phyloP scores from a whole-genome alignment of 2,888 invertebrate genomes.

The Sipunculus nudus region DNA sequence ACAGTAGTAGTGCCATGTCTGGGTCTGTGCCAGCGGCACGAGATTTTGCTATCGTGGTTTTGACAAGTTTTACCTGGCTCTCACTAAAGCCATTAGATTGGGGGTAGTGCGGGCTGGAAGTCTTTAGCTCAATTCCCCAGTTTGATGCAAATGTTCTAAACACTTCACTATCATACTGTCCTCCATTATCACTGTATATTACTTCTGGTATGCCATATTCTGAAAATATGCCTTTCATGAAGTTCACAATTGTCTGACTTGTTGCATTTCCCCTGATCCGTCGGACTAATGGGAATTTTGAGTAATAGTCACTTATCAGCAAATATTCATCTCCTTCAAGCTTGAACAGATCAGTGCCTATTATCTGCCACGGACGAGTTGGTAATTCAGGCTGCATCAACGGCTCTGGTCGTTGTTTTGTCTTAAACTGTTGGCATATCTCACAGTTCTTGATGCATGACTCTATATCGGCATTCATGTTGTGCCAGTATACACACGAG shows the following conservation, averaged over 20 bases:
- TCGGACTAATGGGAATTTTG: background rate
- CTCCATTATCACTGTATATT: constrained; percentile 4
- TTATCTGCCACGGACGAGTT: constrained; percentile 15
- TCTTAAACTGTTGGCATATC: constrained; percentile 16
- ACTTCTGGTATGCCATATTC: constrained; percentile 3
- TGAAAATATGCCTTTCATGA: constrained; percentile 6
- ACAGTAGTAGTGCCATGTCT: too few species aligned
- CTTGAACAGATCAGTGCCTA: constrained; percentile 27
- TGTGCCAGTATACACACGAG: constrained; percentile 23
- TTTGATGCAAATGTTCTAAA: too few species aligned
- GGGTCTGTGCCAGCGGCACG: too few species aligned
- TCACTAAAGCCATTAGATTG: constrained; percentile 2
- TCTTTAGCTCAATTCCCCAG: too few species aligned
- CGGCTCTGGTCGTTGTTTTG: constrained; percentile 14
- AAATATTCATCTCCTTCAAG: constrained; percentile 3
- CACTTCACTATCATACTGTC: background rate
- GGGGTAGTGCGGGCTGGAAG: too few species aligned
- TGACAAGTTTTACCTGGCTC: too few species aligned
- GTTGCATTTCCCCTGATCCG: background rate
- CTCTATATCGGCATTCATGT: constrained; percentile 29
- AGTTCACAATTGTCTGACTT: background rate
- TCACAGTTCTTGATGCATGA: background rate
- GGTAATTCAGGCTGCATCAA: constrained; percentile 14
- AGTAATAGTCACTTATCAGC: constrained; percentile 4
- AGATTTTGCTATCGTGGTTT: too few species aligned